Conservation (phyloP, 2,797 vertebrate genomes). For the Bryconaethiops microstoma region DNA sequence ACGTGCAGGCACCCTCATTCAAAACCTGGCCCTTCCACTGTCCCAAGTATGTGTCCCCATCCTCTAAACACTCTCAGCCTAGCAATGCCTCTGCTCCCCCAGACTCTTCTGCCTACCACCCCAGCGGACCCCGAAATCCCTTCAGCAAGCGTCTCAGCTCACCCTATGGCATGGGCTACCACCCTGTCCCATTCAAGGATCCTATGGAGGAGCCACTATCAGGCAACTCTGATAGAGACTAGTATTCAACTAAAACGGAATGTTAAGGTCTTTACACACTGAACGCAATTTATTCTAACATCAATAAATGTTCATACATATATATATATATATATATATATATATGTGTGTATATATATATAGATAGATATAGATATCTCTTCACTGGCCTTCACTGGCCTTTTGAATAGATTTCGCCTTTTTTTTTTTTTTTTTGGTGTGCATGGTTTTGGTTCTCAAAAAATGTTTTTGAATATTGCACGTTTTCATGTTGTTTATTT, state of each 20-base stretch:
- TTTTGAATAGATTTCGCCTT: too few species aligned
- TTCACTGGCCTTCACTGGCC: too few species aligned
- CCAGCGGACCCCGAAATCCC: slow-evolving; percentile 47
- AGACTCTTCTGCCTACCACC: slow-evolving; percentile 35
- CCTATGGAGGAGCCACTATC: slow-evolving; percentile 59
- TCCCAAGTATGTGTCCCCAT: slow-evolving; percentile 70
- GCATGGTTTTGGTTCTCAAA: background rate
- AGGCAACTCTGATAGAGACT: slow-evolving; percentile 64
- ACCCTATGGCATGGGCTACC: slow-evolving; percentile 66
- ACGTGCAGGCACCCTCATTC: slow-evolving; percentile 77
- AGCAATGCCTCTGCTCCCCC: slow-evolving; percentile 47
- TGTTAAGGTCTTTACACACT: slow-evolving; percentile 2
- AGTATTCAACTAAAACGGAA: slow-evolving; percentile 29
- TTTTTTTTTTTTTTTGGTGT: too few species aligned
- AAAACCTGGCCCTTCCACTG: slow-evolving; percentile 73
- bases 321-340: too few species aligned
- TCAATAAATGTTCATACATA: too few species aligned
- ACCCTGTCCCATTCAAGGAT: slow-evolving; percentile 61
- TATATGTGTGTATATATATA: too few species aligned
- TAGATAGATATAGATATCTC: too few species aligned
- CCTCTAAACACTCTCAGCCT: slow-evolving; percentile 65
- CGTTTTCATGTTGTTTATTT: background rate
- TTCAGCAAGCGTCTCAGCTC: slow-evolving; percentile 62
- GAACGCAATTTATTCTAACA: background rate
- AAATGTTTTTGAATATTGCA: background rate